These are phyloP conservation scores for Fulica atra DNA, from an alignment of 2,113 vertebrate genomes.

Conservation along the genomic window DNA sequence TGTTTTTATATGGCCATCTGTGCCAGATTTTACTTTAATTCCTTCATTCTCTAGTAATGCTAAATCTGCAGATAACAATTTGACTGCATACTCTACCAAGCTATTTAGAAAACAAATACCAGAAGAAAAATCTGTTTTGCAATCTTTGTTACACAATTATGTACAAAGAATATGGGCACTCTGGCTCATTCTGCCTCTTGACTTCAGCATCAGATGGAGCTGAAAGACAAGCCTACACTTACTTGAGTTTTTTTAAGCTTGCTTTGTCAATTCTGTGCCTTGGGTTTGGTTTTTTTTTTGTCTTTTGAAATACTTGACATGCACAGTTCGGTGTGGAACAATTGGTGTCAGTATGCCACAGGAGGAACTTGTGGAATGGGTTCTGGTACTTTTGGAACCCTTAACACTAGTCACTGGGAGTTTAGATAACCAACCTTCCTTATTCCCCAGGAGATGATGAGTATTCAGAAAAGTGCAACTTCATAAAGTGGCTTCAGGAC, in stretches of 20 bases:
- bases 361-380: neutral
- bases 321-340: neutral
- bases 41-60: neutral
- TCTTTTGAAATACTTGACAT: neutral
- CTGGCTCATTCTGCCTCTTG: neutral
- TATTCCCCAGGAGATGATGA: neutral
- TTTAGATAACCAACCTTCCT: neutral
- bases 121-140: neutral
- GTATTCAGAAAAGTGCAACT: neutral
- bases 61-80: neutral
- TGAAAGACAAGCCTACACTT: neutral
- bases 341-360: neutral
- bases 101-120: constrained; percentile 8
- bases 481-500: neutral
- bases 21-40: neutral
- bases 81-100: neutral
- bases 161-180: neutral
- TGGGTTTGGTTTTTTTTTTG: neutral
- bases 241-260: neutral
- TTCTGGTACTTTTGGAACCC: neutral
- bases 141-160: neutral
- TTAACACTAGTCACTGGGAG: neutral
- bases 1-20: neutral
- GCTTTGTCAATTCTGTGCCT: neutral
- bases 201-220: neutral